Evolutionary conservation across 2,888 invertebrate species (phyloP), one percentile per base, ranked within the genome.

Genomic region (Nomada lathburiana): DNA sequence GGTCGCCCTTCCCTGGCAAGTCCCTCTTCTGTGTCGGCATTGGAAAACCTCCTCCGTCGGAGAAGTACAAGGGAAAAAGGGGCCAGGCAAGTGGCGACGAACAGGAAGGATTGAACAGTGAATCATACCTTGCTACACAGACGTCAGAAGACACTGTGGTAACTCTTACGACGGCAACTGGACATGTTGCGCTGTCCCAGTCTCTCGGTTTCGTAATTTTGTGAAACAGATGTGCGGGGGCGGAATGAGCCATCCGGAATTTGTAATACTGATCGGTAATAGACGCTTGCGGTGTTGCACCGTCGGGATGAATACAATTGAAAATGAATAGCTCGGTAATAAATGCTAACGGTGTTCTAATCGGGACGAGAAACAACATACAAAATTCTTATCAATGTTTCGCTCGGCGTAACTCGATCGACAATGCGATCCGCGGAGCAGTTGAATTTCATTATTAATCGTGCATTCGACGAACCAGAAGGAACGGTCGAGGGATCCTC

Each of bases 21-120:
- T 23, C 68, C 69, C 73, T 73, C 68, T 69, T 52, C 29, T 44
- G 26, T 52, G 79, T 60, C 62, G 73, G n/a, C 23, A 42, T 57
- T 44, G 62, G 47, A 16, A 68, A 82, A 77, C 67, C 72, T 36
- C 36, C 62, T 59, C 55, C 64, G 57, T 57, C 47, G 16, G 57
- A 36, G 57, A 55, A 52, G 63, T 47, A 47, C 16, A 26, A 60
- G 59, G 26, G 63, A 57, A 47, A n/a, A 53, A 70, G 62, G 60
- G 74, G 76, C 20, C 20, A 71, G 63, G 47, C 47, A 62, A 70
- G 72, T 70, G 78, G 68, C 74, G 68, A 67, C 72, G 77, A 71
- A 73, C 73, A 74, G 79, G 74, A 81, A 76, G 79, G 79, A 76
- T 85, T 64, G 80, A 63, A 78, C n/a, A 79, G 82, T 83, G 83